Base-by-base conservation (phyloP, 2,113 vertebrate genomes). In the Corythornis cristatus region DNA sequence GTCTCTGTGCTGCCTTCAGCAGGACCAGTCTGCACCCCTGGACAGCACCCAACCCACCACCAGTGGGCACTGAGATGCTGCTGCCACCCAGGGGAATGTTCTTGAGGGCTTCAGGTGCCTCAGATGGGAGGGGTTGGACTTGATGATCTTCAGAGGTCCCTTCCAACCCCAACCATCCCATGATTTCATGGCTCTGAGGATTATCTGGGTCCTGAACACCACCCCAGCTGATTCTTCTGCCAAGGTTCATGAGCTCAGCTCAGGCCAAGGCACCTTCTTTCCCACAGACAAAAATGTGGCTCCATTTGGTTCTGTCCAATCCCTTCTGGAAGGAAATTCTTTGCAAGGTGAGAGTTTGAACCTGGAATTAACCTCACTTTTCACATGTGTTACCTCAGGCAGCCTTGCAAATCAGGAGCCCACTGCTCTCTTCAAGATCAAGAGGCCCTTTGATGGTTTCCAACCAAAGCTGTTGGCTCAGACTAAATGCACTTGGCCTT, bases 391-490 rank as follows among this genome's bases (percentile, higher is more conserved):
- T 3, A 77, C 94, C 91, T 85, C 21, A 81, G 95, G 96, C 95
- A 95, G 91, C 93, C 96, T 93, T 58, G 91, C 86, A 95, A 96
- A 97, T 88, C 83, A 91, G 78, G 85, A 86, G 77, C 72, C 84
- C 25, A 5, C 31, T n/a, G 81, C 92, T 89, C 93, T 81, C 95
- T 96, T 87, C 90, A 76, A 56, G 92, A 90, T 86, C 61, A 68
- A 93, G 95, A 53, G 45, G 70, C 77, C 80, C 80, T 91, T 96
- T 72, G 80, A 91, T 53, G 92, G 89, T 88, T 94, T 95, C 54
- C 85, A 93, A 29, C 91, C 33, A 75, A 76, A 89, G 72, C 50
- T 83, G 91, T 80, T 71, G 93, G 89, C 62, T 95, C 89, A 96
- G 91, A 72, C 83, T 68, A 76, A 93, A 93, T 76, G 82, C 94